A percentile compares a stretch with the other conserved stretches of the same genome.
Evolutionary conservation across 2,113 vertebrate genomes (phyloP).

Genomic region (Corythoichthys haematopterus): DNA sequence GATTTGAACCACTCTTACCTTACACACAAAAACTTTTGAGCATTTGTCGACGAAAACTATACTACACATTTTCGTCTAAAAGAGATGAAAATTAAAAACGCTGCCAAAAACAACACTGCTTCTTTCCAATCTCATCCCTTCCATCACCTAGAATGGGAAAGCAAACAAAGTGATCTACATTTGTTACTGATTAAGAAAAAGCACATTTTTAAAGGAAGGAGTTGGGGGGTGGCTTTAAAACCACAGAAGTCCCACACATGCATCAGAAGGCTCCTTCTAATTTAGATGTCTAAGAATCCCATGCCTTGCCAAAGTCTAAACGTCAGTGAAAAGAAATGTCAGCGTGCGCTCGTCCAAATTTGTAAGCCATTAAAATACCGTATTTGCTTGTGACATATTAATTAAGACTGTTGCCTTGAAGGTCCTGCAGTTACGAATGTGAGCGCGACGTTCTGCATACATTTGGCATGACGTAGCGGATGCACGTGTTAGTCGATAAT

Average conservation of each 20-base stretch:
- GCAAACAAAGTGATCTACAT: constrained; percentile 35
- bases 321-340: constrained; percentile 56
- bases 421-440: constrained; percentile 2
- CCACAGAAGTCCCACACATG: constrained; percentile 68
- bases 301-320: constrained; percentile 70
- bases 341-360: constrained; percentile 59
- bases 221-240: constrained; percentile 39
- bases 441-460: constrained; percentile 4
- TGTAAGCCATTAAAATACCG: constrained; percentile 70
- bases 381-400: constrained; percentile 66
- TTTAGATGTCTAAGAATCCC: constrained; percentile 74
- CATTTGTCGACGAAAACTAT: too few relatives aligned
- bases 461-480: neutral
- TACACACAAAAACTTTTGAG: too few relatives aligned
- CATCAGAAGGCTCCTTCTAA: constrained; percentile 68
- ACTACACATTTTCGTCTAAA: too few relatives aligned
- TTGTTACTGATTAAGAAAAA: constrained; percentile 72
- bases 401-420: constrained; percentile 49
- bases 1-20: too few relatives aligned
- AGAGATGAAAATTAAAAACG: too few relatives aligned
- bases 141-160: constrained; percentile 18
- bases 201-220: constrained; percentile 53
- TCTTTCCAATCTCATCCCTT: constrained; percentile 53
- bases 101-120: constrained; percentile 27
- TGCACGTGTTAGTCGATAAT: constrained; percentile 9